These are phyloP conservation scores for Collichthys lucidus DNA, from an alignment of 2,113 vertebrate species.

Conservation along the genomic window DNA sequence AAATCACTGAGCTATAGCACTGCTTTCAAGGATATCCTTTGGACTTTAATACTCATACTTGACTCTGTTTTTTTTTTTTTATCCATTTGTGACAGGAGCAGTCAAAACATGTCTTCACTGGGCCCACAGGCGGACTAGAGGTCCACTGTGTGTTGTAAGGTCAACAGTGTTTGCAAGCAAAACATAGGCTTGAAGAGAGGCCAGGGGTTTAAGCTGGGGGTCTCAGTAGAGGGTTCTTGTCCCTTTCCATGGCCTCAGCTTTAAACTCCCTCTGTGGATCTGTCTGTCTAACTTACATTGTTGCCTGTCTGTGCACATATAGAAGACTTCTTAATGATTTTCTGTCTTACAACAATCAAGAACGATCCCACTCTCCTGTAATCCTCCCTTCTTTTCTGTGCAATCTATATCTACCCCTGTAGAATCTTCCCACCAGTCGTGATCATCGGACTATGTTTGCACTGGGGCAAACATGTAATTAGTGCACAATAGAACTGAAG, in stretches of 20 bases:
- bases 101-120: constrained; percentile 69
- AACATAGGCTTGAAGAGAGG: constrained; percentile 57
- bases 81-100: constrained; percentile 65
- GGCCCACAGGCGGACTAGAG: constrained; percentile 52
- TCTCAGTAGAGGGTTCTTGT: constrained; percentile 24
- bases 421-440: neutral
- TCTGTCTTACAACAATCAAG: constrained; percentile 58
- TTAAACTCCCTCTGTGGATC: constrained; percentile 38
- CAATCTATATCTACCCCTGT: neutral
- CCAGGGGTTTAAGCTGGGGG: constrained; percentile 21
- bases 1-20: constrained; percentile 44
- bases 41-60: constrained; percentile 55
- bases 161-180: constrained; percentile 71
- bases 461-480: neutral
- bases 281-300: constrained; percentile 3
- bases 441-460: neutral
- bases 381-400: neutral
- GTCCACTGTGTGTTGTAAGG: constrained; percentile 73
- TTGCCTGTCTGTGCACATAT: constrained; percentile 29
- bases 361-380: constrained; percentile 18
- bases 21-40: constrained; percentile 49
- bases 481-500: neutral
- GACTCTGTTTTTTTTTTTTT: constrained; percentile 44
- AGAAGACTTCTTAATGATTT: constrained; percentile 53
- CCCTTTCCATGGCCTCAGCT: constrained; percentile 23